phyloP scores from a whole-genome alignment of 2,113 vertebrate species.

The Prochilodus magdalenae region DNA sequence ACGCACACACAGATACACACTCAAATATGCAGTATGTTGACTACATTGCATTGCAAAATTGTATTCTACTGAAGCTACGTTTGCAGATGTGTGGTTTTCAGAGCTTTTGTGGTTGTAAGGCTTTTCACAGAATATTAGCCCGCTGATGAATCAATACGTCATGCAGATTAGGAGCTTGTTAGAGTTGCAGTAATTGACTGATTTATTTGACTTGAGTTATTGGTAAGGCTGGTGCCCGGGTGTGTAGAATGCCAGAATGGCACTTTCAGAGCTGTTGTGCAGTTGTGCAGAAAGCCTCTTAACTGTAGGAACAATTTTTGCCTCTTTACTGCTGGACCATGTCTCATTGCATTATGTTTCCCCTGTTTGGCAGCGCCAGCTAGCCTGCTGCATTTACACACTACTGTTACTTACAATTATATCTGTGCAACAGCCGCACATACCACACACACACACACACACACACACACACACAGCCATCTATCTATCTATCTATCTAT shows the following conservation, averaged over 20 bases:
- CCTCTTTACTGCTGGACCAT: not conserved
- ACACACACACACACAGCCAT: too few species aligned
- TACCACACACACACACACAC: too few species aligned
- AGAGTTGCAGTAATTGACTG: not conserved
- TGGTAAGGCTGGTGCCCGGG: not conserved
- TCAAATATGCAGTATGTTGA: too few species aligned
- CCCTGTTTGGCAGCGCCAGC: not conserved
- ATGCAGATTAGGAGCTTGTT: not conserved
- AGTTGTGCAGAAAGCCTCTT: not conserved
- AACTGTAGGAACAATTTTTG: not conserved
- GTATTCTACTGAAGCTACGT: too few species aligned
- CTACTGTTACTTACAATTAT: not conserved
- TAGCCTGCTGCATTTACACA: not conserved
- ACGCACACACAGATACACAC: too few species aligned
- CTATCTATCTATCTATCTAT: too few species aligned
- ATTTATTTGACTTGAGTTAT: not conserved
- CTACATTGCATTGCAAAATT: too few species aligned
- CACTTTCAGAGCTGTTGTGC: not conserved
- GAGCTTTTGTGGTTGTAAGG: not conserved
- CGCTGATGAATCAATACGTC: not conserved
- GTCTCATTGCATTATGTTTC: not conserved
- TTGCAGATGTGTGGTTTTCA: too few species aligned
- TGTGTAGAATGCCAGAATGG: not conserved
- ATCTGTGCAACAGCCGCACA: too few species aligned
- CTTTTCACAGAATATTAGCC: conserved; percentile 2